Base-by-base conservation (phyloP, 1,140 invertebrate genomes). In the Lasioglossum baleicum region DNA sequence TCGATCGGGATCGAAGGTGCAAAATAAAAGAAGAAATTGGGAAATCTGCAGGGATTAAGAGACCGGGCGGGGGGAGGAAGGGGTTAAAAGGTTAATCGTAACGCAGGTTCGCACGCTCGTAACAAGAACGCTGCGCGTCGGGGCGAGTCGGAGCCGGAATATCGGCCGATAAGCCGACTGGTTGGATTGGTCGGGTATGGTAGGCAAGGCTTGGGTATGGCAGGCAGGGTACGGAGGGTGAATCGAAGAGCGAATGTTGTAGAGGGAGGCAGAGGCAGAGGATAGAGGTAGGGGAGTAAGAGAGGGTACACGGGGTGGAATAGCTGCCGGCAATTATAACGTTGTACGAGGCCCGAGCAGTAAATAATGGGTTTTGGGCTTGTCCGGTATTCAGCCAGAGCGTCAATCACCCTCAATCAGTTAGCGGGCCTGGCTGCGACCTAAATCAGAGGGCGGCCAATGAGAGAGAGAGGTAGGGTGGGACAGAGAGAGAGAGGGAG, bases 351-450 rank as follows among this genome's bases (percentile, higher is more conserved):
- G 86, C 82, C 86, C 82, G 82, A 83, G 85, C 83, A 85, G 89
- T 91, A 92, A 92, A 92, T 92, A 92, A 92, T 91, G 88, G 90
- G 87, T 90, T 90, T 88, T 86, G 83, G 85, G 88, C 87, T 90
- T 85, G 88, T 88, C 88, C 88, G 87, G 90, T 90, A 92, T 92
- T 91, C 90, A 88, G 88, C 85, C 80, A 87, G 88, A 91, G 89
- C 90, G 90, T 92, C 91, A 92, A 92, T 93, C 92, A 93, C 88
- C 88, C 87, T 91, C 90, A 90, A 93, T 93, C 91, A 92, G 90
- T 91, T 91, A 92, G 87, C 88, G 83, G 83, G 75, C 82, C 51
- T 83, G 74, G 85, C 86, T 90, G 88, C 84, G 88, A 89, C 85
- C 89, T 90, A 90, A 92, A 92, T 91, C 90, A 90, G 88, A 89